Conservation (phyloP, 2,888 invertebrate genomes). For the Lasiommata megera region DNA sequence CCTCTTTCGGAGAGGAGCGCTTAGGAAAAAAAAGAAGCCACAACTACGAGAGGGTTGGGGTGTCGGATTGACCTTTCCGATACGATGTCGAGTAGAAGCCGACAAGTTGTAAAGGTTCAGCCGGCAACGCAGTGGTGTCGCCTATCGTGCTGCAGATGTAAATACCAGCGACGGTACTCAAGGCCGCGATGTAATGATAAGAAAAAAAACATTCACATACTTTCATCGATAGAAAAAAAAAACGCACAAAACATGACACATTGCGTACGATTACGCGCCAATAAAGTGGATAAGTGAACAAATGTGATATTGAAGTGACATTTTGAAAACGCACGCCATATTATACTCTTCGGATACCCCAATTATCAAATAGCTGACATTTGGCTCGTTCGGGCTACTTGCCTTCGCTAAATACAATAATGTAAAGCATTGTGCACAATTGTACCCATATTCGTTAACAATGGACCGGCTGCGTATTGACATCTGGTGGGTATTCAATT, state of each 20-base stretch:
- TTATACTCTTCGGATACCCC: slow-evolving; percentile 52
- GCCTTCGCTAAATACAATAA: slow-evolving; percentile 68
- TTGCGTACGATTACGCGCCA: slow-evolving; percentile 19
- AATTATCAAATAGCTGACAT: slow-evolving; percentile 73
- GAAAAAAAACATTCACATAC: too few species aligned
- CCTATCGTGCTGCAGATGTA: too few species aligned
- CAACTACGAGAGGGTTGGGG: too few species aligned
- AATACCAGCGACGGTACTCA: too few species aligned
- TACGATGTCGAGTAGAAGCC: too few species aligned
- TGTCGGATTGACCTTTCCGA: too few species aligned
- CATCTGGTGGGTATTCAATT: slow-evolving; percentile 54
- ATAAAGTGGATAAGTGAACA: slow-evolving; percentile 24
- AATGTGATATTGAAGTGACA: slow-evolving; percentile 25
- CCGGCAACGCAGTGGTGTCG: too few species aligned
- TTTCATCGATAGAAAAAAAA: neutral
- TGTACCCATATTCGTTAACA: slow-evolving; percentile 77
- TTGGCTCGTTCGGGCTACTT: slow-evolving; percentile 60
- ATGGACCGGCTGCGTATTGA: slow-evolving; percentile 61
- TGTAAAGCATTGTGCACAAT: slow-evolving; percentile 69
- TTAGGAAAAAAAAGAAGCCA: too few species aligned
- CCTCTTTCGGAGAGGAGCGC: too few species aligned
- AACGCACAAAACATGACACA: slow-evolving; percentile 4
- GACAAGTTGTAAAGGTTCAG: too few species aligned
- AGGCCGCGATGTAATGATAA: too few species aligned
- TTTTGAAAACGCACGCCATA: slow-evolving; percentile 42